Evolutionary conservation across 2,888 invertebrate species (phyloP), one percentile per base, ranked within the genome.

Genomic region (Galerucella calmariensis): DNA sequence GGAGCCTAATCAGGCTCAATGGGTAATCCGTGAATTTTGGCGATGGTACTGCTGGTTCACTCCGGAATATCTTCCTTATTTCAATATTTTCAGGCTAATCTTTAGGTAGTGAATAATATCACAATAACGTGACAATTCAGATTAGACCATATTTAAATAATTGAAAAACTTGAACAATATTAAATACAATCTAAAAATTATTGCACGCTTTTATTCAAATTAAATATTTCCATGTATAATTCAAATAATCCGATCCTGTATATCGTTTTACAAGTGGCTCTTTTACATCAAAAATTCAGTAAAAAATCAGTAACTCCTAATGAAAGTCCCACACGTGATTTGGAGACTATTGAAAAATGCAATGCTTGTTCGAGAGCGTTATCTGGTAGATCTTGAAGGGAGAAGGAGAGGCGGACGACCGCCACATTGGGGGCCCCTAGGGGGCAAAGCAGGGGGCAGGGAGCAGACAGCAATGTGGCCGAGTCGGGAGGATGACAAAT

Each of bases 401-500:
- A 80, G 83, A 79, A 65, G 46, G 82, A 75, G 73, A 80, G 83
- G 83, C 76, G 79, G 80, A 77, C 77, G 80, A 72, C 82, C 81
- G 81, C 81, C 81, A 79, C 81, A 81, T 78, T 79, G 76, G 76
- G 78, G 81, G 78, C 76, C 76, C 79, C 75, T 79, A 74, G 75
- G 79, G 79, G 78, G 75, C 79, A 77, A 65, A 65, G 75, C 78
- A 79, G 80, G 80, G 83, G 84, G 83, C 78, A 80, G 82, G 82
- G 84, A 85, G 79, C 78, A 84, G 85, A 85, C 85, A 83, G 88
- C 88, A 86, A 85, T 86, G 87, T 84, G 88, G 87, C 88, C 86
- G 86, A 86, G 86, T 88, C 88, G 88, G 88, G 88, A 90, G 90
- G 91, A 92, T 92, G 92, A 92, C 91, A 91, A 92, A 92, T 92